Base-by-base conservation (phyloP, 2,888 invertebrate species). In the Heliconius cydno region DNA sequence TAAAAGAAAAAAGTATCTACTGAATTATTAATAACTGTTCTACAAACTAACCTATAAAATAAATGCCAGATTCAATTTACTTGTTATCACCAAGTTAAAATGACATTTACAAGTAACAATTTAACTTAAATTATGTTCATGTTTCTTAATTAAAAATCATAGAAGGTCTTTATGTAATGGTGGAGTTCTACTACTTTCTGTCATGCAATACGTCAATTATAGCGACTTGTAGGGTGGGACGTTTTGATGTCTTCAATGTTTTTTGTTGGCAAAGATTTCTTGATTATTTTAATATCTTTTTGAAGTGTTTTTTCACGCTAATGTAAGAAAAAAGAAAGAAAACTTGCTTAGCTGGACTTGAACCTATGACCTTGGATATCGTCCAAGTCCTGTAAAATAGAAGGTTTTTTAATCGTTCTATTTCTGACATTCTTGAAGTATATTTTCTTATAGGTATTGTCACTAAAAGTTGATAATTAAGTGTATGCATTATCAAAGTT, bases 201-300 rank as follows among this genome's bases (percentile, higher is more conserved):
- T 87, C 94, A 94, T 92, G 94, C 94, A 85, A 94, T 90, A 85
- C 82, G 88, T 90, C 92, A 92, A 93, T 94, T 93, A 94, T 90
- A 90, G 90, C 83, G 86, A 73, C 85, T 87, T 86, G 87, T 85
- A 85, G 87, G 87, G 86, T 89, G 85, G 88, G 89, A 89, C 87
- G 86, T 22, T 89, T 84, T 83, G 85, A 88, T 88, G 87, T 86
- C 86, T 83, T 83, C 73, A 57, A 82, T 79, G 71, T 77, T 75
- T 22, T 34, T 30, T 22, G 41, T 57, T 34, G 34, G 10, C n/a
- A 46, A 57, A 34, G 57, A 34, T 15, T 30, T 60, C 22, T 30
- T 34, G 73, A 60, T 57, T 57, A 12, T 12, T n/a, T 60, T 10
- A 1, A 3, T 9, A 60, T 60, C 1, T 60, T 60, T n/a, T 60